These are phyloP conservation scores for Plecotus auritus DNA, from an alignment of 2,113 vertebrate genomes.

Conservation along the genomic window DNA sequence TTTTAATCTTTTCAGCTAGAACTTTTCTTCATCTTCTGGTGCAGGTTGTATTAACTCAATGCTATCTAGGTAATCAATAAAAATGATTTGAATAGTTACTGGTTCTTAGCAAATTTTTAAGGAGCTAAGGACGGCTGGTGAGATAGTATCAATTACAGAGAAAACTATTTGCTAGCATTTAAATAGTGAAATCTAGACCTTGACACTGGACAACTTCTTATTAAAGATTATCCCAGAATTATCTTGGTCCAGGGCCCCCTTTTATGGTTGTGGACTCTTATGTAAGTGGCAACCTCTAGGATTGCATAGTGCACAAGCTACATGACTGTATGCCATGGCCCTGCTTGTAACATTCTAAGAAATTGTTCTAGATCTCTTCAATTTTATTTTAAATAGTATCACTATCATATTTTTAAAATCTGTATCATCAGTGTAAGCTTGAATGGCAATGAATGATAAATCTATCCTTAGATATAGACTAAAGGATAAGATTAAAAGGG, in stretches of 20 bases:
- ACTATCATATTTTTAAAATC: background rate
- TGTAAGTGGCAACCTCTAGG: background rate
- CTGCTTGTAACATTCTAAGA: background rate
- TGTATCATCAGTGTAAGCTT: background rate
- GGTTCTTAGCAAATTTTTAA: conserved; percentile 21
- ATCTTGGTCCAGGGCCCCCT: background rate
- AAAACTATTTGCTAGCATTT: conserved; percentile 21
- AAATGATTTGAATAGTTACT: background rate
- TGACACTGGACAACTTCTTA: conserved; percentile 4
- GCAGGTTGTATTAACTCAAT: background rate
- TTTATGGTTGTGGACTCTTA: background rate
- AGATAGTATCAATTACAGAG: conserved; percentile 7
- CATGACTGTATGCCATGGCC: background rate
- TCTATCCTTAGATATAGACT: background rate
- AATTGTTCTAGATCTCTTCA: conserved; percentile 12
- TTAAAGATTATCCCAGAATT: background rate
- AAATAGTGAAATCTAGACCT: conserved; percentile 1
- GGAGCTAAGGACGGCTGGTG: background rate
- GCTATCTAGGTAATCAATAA: background rate
- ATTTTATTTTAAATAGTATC: background rate
- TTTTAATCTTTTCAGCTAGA: conserved; percentile 22
- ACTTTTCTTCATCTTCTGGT: background rate
- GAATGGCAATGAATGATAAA: conserved; percentile 1
- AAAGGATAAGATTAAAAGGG: conserved; percentile 6
- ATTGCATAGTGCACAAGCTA: background rate